phyloP scores from a whole-genome alignment of 2,113 vertebrate species.

The Solenodon paradoxus region DNA sequence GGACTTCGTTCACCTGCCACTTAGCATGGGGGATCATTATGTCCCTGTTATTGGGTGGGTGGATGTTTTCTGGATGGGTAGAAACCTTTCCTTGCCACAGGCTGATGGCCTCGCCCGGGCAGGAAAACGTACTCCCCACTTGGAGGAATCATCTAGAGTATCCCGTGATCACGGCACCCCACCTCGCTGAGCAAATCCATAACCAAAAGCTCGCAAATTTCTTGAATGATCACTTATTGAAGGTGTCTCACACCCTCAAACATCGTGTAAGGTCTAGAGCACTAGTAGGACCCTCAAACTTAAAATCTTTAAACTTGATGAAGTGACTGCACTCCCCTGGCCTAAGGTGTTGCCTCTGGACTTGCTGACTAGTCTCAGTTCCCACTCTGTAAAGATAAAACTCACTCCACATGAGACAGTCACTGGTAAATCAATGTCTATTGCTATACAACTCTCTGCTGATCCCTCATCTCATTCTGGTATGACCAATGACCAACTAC shows the following conservation, averaged over 20 bases:
- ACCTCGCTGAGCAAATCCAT: not conserved
- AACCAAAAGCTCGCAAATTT: not conserved
- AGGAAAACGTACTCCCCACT: not conserved
- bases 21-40: not conserved
- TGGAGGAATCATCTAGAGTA: not conserved
- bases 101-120: not conserved
- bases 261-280: not conserved
- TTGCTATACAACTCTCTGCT: too few species aligned
- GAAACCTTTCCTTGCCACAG: not conserved
- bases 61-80: not conserved
- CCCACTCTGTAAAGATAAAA: too few species aligned
- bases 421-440: not conserved
- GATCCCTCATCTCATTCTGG: not conserved
- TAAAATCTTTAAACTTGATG: not conserved
- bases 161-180: not conserved
- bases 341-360: not conserved
- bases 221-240: not conserved
- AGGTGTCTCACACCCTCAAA: not conserved
- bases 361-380: not conserved
- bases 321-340: too few species aligned
- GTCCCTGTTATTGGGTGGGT: too few species aligned
- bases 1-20: not conserved
- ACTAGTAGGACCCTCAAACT: not conserved
- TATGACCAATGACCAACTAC: not conserved
- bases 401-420: not conserved